These are phyloP conservation scores for Polyommatus iphigenia DNA, from an alignment of 2,888 invertebrate genomes.

Conservation along the genomic window DNA sequence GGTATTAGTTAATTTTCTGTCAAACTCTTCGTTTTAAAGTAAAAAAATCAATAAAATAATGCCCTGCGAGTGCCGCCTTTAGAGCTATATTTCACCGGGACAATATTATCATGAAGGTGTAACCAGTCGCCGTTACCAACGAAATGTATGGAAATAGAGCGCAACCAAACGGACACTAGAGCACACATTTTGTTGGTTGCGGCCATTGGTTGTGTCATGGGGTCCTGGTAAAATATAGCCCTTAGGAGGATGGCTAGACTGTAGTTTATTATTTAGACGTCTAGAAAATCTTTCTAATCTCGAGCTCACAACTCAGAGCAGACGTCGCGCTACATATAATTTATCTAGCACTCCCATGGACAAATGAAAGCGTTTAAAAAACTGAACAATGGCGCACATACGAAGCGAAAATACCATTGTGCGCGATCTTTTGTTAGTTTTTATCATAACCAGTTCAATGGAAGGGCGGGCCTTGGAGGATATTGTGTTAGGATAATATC, in stretches of 20 bases:
- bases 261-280: background rate
- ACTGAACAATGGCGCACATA: background rate
- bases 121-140: background rate
- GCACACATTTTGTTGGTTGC: background rate
- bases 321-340: background rate
- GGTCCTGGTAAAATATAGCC: background rate
- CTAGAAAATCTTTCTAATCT: background rate
- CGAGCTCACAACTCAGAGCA: background rate
- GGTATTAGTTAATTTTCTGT: no score
- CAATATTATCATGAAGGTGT: background rate
- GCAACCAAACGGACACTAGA: background rate
- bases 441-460: background rate
- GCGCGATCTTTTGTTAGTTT: background rate
- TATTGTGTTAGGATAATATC: slow-evolving; percentile 4
- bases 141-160: background rate
- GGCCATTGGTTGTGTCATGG: background rate
- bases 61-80: no score
- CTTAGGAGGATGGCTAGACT: background rate
- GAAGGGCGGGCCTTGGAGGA: background rate
- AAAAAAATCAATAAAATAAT: no score
- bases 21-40: no score
- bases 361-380: slow-evolving; percentile 13
- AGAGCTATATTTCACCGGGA: no score
- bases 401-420: slow-evolving; percentile 5
- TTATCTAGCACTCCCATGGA: background rate